Evolutionary conservation across 2,888 invertebrate species (phyloP).

Genomic region (Harpalus rufipes): DNA sequence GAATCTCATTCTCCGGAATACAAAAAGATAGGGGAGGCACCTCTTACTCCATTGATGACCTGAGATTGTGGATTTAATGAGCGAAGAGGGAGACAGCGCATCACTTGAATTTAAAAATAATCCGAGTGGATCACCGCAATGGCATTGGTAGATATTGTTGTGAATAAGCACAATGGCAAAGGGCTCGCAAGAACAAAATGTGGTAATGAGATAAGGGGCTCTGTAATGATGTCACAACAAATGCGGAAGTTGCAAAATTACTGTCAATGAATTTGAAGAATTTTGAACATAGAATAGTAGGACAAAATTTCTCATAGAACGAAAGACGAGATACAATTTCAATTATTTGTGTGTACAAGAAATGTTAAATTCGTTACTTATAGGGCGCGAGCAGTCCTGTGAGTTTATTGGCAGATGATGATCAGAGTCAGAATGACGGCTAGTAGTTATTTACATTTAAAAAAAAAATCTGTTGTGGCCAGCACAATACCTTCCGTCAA

Average conservation of each 20-base stretch:
- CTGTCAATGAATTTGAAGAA: too few species aligned
- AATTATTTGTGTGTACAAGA: too few species aligned
- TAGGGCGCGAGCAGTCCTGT: too few species aligned
- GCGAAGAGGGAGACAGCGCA: conserved; percentile 68
- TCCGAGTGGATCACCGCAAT: conserved; percentile 42
- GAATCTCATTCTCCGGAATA: conserved; percentile 43
- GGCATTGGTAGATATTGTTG: conserved; percentile 42
- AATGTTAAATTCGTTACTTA: too few species aligned
- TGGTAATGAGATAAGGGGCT: conserved; percentile 52
- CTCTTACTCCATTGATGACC: conserved; percentile 63
- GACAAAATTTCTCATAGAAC: too few species aligned
- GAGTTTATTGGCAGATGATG: too few species aligned
- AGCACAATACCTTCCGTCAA: too few species aligned
- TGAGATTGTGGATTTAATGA: conserved; percentile 62
- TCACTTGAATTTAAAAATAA: conserved; percentile 69
- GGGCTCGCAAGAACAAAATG: conserved; percentile 21
- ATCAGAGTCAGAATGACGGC: too few species aligned
- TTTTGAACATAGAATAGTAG: too few species aligned
- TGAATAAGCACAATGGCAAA: conserved; percentile 33
- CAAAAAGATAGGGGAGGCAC: conserved; percentile 50
- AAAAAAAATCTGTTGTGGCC: too few species aligned
- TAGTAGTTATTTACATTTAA: too few species aligned
- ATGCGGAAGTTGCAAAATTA: conserved; percentile 18
- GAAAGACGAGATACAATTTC: too few species aligned
- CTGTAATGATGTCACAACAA: conserved; percentile 22